Base-by-base conservation (phyloP, 2,888 invertebrate genomes). In the Diaperis boleti region DNA sequence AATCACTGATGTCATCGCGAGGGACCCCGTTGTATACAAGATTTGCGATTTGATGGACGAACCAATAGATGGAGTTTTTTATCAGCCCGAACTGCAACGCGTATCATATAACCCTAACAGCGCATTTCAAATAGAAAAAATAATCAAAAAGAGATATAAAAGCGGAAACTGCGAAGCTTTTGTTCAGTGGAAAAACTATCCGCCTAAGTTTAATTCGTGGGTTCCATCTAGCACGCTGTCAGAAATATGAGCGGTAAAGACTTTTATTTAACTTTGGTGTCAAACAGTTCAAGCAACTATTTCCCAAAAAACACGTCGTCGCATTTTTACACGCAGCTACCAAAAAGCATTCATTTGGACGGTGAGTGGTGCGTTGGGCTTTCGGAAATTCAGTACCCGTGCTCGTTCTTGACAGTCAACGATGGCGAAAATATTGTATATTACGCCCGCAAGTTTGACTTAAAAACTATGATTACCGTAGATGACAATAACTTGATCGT, bases 171-270 rank as follows among this genome's bases (percentile, higher is more conserved):
- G 35, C 29, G 44, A 64, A 37, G 15, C 68, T 4, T 44, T 71
- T n/a, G 72, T 75, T 37, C 69, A 66, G 42, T 76, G 75, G 72
- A 45, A 54, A 44, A 71, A 72, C 4, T 73, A 73, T 41, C 66
- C 71, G 0, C 14, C 55, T 2, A 65, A 65, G 26, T 71, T 71
- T 45, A 72, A 72, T 45, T 64, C 63, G 14, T 74, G 72, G 69
- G 41, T 68, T 13, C 47, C 49, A 5, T 61, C 18, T 2, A 42
- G 31, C n/a, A 26, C 62, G 2, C 17, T 33, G 26, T 39, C 15
- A 47, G 11, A 44, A 59, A 26, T 14, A 39, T 44, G 39, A 42
- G 2, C 4, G 47, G 17, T 31, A 5, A 11, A 6, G 54, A 68
- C 8, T 72, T 74, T 66, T 73, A 68, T 54, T 6, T 72, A 1